Evolutionary conservation across 2,113 vertebrate species (phyloP).

Genomic region (Callocephalon fimbriatum): DNA sequence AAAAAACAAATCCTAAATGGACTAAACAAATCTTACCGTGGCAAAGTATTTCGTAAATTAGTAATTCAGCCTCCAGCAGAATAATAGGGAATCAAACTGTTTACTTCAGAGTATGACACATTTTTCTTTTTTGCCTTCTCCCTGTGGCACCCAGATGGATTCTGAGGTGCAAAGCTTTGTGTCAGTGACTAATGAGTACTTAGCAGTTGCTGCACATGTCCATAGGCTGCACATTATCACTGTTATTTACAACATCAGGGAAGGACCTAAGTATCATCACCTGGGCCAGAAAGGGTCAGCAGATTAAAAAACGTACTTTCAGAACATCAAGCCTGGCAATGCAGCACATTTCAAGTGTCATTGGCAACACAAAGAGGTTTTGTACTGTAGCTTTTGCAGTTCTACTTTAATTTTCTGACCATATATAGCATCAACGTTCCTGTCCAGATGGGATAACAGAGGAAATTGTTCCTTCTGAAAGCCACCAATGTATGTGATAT

Average conservation of each 20-base stretch:
- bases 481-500: neutral
- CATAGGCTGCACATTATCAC: neutral
- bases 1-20: conserved; percentile 32
- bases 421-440: neutral
- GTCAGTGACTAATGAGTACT: conserved; percentile 16
- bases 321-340: neutral
- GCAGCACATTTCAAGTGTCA: neutral
- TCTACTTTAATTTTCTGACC: neutral
- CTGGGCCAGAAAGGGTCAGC: neutral
- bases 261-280: neutral
- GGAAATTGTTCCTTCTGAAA: neutral
- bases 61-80: conserved; percentile 44
- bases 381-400: neutral
- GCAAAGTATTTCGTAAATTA: conserved; percentile 58
- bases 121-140: conserved; percentile 29
- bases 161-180: conserved; percentile 2
- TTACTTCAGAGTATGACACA: conserved; percentile 2
- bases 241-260: neutral
- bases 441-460: neutral
- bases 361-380: neutral
- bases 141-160: conserved; percentile 17
- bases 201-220: neutral
- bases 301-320: neutral
- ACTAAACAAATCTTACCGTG: conserved; percentile 38
- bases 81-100: conserved; percentile 34